Evolutionary conservation across 2,888 invertebrate genomes (phyloP).

Genomic region (Cheilosia pagana): DNA sequence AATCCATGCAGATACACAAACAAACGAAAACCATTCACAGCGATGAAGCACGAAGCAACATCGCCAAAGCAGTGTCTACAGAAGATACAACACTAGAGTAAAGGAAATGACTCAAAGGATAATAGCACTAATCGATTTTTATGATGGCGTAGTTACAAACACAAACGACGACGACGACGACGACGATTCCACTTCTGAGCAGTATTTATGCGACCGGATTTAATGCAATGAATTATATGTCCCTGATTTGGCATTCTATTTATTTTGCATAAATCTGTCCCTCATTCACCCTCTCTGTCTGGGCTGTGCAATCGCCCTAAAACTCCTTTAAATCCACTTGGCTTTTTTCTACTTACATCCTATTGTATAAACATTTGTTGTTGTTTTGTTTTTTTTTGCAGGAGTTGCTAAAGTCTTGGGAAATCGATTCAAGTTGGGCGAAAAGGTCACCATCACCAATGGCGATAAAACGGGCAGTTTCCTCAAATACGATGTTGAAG

Average conservation of each 20-base stretch:
- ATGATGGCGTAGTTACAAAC: constrained; percentile 76
- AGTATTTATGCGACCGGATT: constrained; percentile 79
- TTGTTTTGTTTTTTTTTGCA: constrained; percentile 63
- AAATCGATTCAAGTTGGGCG: constrained; percentile 81
- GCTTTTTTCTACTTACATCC: constrained; percentile 12
- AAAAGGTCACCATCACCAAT: constrained; percentile 82
- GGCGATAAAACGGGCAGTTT: constrained; percentile 81
- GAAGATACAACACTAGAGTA: constrained; percentile 43
- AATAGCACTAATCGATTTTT: constrained; percentile 79
- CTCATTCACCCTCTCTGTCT: constrained; percentile 9
- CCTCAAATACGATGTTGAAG: constrained; percentile 83
- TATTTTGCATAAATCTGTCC: constrained; percentile 71
- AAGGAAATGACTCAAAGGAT: constrained; percentile 73
- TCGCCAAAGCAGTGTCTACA: constrained; percentile 23
- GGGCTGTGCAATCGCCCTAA: constrained; percentile 6
- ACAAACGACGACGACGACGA: constrained; percentile 65
- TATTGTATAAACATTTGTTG: background rate
- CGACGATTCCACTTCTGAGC: constrained; percentile 77
- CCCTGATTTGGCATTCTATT: constrained; percentile 74
- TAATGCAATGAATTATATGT: constrained; percentile 80
- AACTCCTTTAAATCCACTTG: constrained; percentile 25
- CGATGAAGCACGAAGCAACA: constrained; percentile 23
- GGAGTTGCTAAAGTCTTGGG: constrained; percentile 81
- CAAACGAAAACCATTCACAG: constrained; percentile 44
- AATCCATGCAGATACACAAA: constrained; percentile 54